These are phyloP conservation scores for Anabacerthia variegaticeps DNA, from an alignment of 2,797 vertebrate genomes.

Conservation along the genomic window DNA sequence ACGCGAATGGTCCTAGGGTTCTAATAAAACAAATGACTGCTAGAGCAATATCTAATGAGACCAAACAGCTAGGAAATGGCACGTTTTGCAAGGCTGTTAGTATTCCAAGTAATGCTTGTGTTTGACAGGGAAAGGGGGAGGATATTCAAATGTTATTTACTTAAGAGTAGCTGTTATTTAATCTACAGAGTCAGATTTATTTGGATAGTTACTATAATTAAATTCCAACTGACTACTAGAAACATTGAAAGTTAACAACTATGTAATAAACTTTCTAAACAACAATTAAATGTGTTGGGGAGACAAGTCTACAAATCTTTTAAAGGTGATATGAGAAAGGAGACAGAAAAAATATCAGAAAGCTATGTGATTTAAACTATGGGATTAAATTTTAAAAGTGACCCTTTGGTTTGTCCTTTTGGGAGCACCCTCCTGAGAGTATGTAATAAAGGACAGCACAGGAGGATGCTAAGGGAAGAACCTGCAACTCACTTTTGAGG, in stretches of 20 bases:
- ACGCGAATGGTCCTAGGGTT: not conserved
- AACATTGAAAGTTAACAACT: slow-evolving; percentile 34
- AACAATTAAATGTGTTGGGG: slow-evolving; percentile 11
- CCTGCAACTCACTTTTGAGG: not conserved
- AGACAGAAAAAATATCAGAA: not conserved
- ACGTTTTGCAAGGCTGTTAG: not conserved
- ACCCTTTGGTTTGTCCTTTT: not conserved
- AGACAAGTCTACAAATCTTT: not conserved
- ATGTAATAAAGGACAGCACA: not conserved
- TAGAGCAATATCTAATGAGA: not conserved
- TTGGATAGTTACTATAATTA: slow-evolving; percentile 39
- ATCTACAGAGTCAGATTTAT: slow-evolving; percentile 40
- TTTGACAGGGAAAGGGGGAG: not conserved
- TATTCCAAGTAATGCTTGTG: not conserved
- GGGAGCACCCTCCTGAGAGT: not conserved
- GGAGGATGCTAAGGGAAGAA: not conserved
- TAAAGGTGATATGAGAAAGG: not conserved
- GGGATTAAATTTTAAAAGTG: not conserved
- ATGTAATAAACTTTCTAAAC: slow-evolving; percentile 25
- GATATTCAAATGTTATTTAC: slow-evolving; percentile 20
- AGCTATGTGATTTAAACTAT: not conserved
- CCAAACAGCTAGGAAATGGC: not conserved
- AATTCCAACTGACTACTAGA: slow-evolving; percentile 14
- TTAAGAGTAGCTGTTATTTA: slow-evolving; percentile 19
- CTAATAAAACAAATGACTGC: not conserved